Evolutionary conservation across 2,113 vertebrate genomes (phyloP).

Genomic region (Uropsilus gracilis): DNA sequence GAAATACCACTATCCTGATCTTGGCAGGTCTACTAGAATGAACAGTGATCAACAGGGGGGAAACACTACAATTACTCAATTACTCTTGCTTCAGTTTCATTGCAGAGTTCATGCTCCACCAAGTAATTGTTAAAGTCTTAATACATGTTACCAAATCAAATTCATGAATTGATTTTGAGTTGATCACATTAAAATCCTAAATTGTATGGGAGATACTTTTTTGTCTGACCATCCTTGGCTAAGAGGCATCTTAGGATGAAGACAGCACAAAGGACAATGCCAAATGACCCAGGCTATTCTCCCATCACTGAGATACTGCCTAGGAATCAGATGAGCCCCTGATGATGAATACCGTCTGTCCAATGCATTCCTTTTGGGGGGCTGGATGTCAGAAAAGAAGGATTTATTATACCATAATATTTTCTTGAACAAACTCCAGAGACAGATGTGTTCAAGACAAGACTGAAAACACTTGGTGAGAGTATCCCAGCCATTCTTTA

Average conservation of each 20-base stretch:
- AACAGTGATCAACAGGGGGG: not conserved
- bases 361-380: slow-evolving; percentile 23
- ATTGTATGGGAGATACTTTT: not conserved
- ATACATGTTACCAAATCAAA: not conserved
- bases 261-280: not conserved
- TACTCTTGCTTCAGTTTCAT: not conserved
- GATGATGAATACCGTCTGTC: slow-evolving; percentile 3
- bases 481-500: slow-evolving; percentile 53
- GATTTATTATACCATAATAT: slow-evolving; percentile 54
- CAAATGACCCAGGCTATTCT: not conserved
- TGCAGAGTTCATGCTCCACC: not conserved
- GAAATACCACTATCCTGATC: not conserved
- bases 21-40: not conserved
- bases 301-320: not conserved
- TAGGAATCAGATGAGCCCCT: not conserved
- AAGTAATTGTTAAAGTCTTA: not conserved
- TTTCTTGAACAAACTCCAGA: slow-evolving; percentile 52
- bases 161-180: slow-evolving; percentile 11
- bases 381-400: slow-evolving; percentile 47
- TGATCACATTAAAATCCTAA: not conserved
- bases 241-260: not conserved
- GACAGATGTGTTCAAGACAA: slow-evolving; percentile 44
- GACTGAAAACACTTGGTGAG: slow-evolving; percentile 54
- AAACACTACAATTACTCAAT: not conserved
- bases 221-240: not conserved